Conservation (phyloP, 2,888 invertebrate genomes). For the Lampropteryx suffumata region DNA sequence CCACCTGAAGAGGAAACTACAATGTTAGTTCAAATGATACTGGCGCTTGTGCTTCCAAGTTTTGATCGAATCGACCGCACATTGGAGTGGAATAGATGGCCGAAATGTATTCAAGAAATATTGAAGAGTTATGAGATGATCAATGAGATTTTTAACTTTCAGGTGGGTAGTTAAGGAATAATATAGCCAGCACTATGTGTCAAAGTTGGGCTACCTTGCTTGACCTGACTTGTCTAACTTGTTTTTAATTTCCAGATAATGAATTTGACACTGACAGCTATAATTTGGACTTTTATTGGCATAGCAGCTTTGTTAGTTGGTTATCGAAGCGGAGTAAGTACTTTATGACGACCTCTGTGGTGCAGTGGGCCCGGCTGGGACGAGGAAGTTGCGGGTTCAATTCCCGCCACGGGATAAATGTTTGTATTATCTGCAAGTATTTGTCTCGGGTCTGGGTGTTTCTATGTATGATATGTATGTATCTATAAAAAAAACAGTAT, state of each 20-base stretch:
- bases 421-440: no score
- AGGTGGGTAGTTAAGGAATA: conserved; percentile 32
- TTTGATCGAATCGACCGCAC: not conserved
- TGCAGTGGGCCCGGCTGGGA: no score
- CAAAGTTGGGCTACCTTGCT: no score
- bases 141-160: conserved; percentile 39
- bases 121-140: conserved; percentile 39
- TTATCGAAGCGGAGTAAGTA: conserved; percentile 37
- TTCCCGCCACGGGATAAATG: no score
- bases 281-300: conserved; percentile 42
- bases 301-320: conserved; percentile 41
- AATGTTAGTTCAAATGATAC: conserved; percentile 3
- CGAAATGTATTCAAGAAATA: conserved; percentile 37
- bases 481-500: no score
- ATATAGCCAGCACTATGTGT: no score
- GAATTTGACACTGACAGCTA: conserved; percentile 34
- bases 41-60: conserved; percentile 13
- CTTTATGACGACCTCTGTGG: no score
- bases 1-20: not conserved
- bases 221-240: no score
- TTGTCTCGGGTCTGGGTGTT: no score
- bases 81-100: conserved; percentile 27
- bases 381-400: no score
- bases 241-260: conserved; percentile 44
- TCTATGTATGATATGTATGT: no score